phyloP scores from a whole-genome alignment of 2,888 invertebrate species.

The Ypsolopha sequella region DNA sequence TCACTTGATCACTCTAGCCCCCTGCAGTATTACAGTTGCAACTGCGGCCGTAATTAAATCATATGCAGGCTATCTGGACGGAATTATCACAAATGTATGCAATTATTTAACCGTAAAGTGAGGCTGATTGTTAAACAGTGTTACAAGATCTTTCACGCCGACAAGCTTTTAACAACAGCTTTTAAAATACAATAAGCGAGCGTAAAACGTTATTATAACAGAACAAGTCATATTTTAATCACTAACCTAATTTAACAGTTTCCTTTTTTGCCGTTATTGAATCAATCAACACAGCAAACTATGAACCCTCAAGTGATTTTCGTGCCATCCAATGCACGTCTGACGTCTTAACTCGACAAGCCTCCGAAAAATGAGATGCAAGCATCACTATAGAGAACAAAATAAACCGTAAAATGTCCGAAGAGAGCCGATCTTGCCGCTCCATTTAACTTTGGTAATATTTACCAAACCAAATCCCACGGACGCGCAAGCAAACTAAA shows the following conservation, averaged over 20 bases:
- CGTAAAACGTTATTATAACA: too few relatives aligned
- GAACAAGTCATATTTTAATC: too few relatives aligned
- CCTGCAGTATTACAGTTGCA: constrained; percentile 28
- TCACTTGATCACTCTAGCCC: constrained; percentile 30
- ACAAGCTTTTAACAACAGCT: too few relatives aligned
- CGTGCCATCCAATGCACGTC: too few relatives aligned
- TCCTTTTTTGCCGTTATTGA: too few relatives aligned
- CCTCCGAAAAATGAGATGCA: not conserved
- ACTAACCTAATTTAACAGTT: too few relatives aligned
- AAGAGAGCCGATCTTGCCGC: not conserved
- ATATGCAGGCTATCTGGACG: not conserved
- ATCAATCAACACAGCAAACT: too few relatives aligned
- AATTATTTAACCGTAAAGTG: not conserved
- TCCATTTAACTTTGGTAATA: not conserved
- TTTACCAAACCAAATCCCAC: constrained; percentile 6
- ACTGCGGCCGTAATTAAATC: constrained; percentile 13
- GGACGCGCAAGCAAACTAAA: not conserved
- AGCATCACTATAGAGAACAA: not conserved
- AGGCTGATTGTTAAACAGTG: not conserved
- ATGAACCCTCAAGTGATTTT: too few relatives aligned
- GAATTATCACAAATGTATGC: not conserved
- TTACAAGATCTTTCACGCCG: too few relatives aligned
- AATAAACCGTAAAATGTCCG: not conserved
- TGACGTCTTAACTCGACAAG: too few relatives aligned
- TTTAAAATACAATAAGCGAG: too few relatives aligned